A percentile compares a stretch with the other conserved stretches of the same genome.
These are phyloP conservation scores for Sebastes vulpes DNA, from an alignment of 2,797 vertebrate species.

Conservation along the genomic window DNA sequence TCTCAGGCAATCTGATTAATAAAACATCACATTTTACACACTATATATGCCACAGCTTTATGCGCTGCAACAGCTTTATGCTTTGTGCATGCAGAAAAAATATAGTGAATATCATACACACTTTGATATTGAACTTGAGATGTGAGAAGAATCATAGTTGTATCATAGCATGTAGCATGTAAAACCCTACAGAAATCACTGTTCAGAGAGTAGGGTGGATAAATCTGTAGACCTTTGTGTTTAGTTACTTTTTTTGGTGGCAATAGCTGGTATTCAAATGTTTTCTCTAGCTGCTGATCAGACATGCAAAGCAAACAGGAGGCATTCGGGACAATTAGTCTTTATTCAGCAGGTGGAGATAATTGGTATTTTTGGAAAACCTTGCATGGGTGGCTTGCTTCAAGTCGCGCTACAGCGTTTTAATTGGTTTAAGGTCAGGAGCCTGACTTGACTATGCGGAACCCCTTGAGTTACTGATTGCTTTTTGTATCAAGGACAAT, in stretches of 20 bases:
- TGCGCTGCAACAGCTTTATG: neutral
- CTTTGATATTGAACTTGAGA: constrained; percentile 1
- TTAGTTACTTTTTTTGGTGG: neutral
- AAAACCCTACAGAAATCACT: neutral
- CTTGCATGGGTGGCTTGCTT: constrained; percentile 49
- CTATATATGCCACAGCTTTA: constrained; percentile 2
- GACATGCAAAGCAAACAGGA: constrained; percentile 19
- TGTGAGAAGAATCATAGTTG: neutral
- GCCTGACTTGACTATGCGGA: constrained; percentile 9
- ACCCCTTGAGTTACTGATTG: constrained; percentile 35
- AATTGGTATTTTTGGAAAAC: constrained; percentile 55
- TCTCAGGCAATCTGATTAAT: constrained; percentile 21
- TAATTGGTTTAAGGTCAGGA: constrained; percentile 60
- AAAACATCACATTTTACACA: constrained; percentile 4
- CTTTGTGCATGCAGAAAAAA: neutral
- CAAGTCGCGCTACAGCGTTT: constrained; percentile 49
- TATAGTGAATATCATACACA: neutral
- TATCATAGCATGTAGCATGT: neutral
- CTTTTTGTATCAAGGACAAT: constrained; percentile 25
- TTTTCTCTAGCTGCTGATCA: constrained; percentile 30
- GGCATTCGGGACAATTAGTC: constrained; percentile 34
- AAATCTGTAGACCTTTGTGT: constrained; percentile 5
- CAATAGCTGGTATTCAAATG: neutral
- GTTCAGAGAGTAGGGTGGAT: neutral
- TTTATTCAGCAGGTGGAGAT: constrained; percentile 39